phyloP scores from a whole-genome alignment of 2,797 vertebrate genomes.

The Poeciliopsis infans region DNA sequence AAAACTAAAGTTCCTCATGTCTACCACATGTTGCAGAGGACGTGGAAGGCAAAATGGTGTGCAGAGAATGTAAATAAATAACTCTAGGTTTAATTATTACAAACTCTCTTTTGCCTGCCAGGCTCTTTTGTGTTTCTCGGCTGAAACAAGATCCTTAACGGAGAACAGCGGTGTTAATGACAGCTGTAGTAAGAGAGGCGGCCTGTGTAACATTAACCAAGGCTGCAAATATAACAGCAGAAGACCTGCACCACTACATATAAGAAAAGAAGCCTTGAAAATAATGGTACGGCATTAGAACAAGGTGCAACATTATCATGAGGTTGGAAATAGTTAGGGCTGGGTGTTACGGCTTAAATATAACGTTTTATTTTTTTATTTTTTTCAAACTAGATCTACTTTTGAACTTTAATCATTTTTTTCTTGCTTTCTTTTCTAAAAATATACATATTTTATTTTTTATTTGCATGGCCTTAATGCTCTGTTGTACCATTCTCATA shows the following conservation, averaged over 20 bases:
- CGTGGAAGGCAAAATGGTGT: slow-evolving; percentile 39
- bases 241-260: slow-evolving; percentile 23
- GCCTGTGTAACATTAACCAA: slow-evolving; percentile 51
- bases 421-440: no score
- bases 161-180: slow-evolving; percentile 43
- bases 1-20: slow-evolving; percentile 11
- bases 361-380: neutral
- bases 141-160: slow-evolving; percentile 46
- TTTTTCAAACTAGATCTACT: neutral
- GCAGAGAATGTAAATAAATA: slow-evolving; percentile 59
- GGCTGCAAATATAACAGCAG: slow-evolving; percentile 41
- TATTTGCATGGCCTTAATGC: no score
- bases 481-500: no score
- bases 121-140: slow-evolving; percentile 34
- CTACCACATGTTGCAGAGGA: slow-evolving; percentile 35
- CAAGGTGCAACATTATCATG: neutral
- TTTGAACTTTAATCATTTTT: no score
- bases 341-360: neutral
- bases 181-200: slow-evolving; percentile 42
- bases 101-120: slow-evolving; percentile 32
- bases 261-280: slow-evolving; percentile 25
- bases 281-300: neutral
- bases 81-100: slow-evolving; percentile 59
- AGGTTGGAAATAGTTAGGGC: neutral
- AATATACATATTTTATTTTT: no score